Conservation (phyloP, 2,888 invertebrate species). For the Chalcis sispes region DNA sequence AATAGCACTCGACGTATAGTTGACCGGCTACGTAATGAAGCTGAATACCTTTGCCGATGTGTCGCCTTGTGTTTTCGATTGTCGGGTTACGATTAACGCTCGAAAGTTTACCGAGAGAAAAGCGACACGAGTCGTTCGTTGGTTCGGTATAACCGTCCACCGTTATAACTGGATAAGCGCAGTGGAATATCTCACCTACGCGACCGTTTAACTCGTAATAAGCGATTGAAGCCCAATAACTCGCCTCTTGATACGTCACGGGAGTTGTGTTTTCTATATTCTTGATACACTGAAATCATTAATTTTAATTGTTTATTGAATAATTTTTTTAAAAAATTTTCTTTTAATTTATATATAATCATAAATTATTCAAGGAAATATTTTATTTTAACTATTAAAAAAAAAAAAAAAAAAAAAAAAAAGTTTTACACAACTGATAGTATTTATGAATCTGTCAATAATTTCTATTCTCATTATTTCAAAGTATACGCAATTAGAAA, state of each 20-base stretch:
- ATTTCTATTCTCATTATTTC: too few relatives aligned
- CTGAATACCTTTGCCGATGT: conserved; percentile 98
- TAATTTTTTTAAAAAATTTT: not conserved
- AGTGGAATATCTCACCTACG: conserved; percentile 97
- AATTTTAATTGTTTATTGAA: not conserved
- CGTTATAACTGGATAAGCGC: conserved; percentile 92
- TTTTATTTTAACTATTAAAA: too few relatives aligned
- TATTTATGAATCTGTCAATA: too few relatives aligned
- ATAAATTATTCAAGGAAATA: too few relatives aligned
- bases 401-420: too few relatives aligned
- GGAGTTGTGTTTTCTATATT: conserved; percentile 77
- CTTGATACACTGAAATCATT: not conserved
- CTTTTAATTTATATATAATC: too few relatives aligned
- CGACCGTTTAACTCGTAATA: conserved; percentile 98
- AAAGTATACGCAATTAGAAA: too few relatives aligned
- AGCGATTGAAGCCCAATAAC: conserved; percentile 99
- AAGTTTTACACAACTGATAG: too few relatives aligned
- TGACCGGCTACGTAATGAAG: conserved; percentile 97
- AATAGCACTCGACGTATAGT: conserved; percentile 97
- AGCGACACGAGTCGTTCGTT: conserved; percentile 94
- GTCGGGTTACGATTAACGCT: conserved; percentile 99
- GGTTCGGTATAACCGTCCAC: conserved; percentile 99
- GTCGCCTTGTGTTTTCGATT: conserved; percentile 98
- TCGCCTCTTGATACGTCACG: conserved; percentile 93
- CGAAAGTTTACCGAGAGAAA: conserved; percentile 97